phyloP scores from a whole-genome alignment of 1,140 invertebrate species.

The Aphaenogaster ashmeadi region DNA sequence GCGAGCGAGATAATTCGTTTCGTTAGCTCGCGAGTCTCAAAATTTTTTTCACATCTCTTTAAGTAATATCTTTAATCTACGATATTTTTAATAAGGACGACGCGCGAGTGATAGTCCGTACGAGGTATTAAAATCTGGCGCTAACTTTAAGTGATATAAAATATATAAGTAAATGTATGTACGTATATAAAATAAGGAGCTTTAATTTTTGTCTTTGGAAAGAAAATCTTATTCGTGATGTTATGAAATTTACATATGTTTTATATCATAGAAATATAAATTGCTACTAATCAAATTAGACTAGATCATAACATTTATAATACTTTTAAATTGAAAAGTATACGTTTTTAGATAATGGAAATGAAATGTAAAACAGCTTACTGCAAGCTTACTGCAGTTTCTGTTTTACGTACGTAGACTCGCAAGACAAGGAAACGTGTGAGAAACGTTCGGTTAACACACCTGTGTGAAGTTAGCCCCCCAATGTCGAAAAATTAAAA shows the following conservation, averaged over 20 bases:
- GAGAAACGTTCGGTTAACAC: neutral
- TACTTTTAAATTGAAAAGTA: neutral
- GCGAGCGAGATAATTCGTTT: neutral
- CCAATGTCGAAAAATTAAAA: too few relatives aligned
- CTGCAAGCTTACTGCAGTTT: neutral
- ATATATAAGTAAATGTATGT: neutral
- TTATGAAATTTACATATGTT: neutral
- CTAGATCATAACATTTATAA: neutral
- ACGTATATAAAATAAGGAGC: neutral
- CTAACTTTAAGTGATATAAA: neutral
- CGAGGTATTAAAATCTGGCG: neutral
- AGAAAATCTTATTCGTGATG: neutral
- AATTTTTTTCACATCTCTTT: neutral
- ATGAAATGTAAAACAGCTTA: neutral
- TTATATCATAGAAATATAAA: neutral
- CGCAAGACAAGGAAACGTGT: neutral
- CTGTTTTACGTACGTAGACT: neutral
- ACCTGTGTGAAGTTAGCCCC: too few relatives aligned
- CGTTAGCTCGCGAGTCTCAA: neutral
- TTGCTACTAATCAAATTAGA: neutral
- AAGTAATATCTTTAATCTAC: slow-evolving; percentile 2
- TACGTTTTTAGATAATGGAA: neutral
- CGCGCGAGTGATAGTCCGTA: neutral
- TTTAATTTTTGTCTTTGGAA: neutral
- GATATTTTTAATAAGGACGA: slow-evolving; percentile 1